Percentiles rank a stretch among this genome's conserved stretches.
These are phyloP conservation scores for Eumerus sabulonum DNA, from an alignment of 2,888 invertebrate species.

Conservation along the genomic window DNA sequence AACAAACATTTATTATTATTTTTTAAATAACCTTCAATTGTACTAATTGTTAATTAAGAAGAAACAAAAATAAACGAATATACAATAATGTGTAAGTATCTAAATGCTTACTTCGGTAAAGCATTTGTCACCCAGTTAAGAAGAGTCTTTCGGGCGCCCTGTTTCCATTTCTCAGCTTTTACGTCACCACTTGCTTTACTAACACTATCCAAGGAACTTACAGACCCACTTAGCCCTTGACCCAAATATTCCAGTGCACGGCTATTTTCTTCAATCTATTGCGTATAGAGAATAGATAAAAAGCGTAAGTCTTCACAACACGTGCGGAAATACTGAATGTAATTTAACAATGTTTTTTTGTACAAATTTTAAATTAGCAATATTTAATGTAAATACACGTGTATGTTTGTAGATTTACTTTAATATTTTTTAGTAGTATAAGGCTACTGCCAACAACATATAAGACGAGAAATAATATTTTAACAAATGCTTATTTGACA, in stretches of 20 bases:
- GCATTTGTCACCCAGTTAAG: constrained; percentile 97
- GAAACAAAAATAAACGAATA: background rate
- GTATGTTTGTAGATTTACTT: no score
- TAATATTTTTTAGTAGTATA: no score
- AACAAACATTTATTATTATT: constrained; percentile 70
- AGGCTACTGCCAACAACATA: no score
- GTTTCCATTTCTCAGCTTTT: constrained; percentile 87
- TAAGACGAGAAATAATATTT: no score
- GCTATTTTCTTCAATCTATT: constrained; percentile 96
- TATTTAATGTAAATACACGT: constrained; percentile 7
- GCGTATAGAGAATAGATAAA: constrained; percentile 5
- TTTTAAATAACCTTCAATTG: background rate
- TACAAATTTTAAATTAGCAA: no score
- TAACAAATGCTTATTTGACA: no score
- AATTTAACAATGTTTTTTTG: no score
- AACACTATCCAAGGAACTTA: constrained; percentile 90
- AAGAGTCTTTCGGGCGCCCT: constrained; percentile 93
- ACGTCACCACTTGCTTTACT: constrained; percentile 81
- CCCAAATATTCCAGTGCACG: constrained; percentile 92
- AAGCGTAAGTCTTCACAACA: background rate
- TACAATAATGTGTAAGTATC: background rate
- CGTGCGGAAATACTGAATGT: no score
- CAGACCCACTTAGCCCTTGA: constrained; percentile 88
- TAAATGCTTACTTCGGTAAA: constrained; percentile 85
- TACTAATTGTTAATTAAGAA: background rate